Evolutionary conservation across 1,140 invertebrate species (phyloP).

Genomic region (Holcopasites calliopsidis): DNA sequence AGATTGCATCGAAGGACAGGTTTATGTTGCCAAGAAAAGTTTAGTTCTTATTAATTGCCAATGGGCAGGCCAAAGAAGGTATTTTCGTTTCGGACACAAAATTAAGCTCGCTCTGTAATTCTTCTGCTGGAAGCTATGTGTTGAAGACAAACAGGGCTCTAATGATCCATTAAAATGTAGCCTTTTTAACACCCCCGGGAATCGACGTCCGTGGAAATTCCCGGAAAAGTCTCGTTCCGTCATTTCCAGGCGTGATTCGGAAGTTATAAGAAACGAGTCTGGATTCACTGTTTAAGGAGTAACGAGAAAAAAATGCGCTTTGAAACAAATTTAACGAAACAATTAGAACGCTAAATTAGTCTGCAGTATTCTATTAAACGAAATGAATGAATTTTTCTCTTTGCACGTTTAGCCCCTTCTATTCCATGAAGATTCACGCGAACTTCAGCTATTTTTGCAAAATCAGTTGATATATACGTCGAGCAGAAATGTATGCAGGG

Average conservation of each 20-base stretch:
- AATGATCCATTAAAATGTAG: not conserved
- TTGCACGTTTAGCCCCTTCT: too few species aligned
- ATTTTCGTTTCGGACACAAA: too few species aligned
- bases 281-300: not conserved
- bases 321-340: not conserved
- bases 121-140: not conserved
- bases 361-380: not conserved
- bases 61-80: too few species aligned
- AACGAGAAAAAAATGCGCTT: not conserved
- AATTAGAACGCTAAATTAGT: not conserved
- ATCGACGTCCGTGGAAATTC: slow-evolving; percentile 7
- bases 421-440: too few species aligned
- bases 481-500: not conserved
- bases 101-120: too few species aligned
- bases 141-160: not conserved
- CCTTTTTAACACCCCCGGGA: not conserved
- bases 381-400: too few species aligned
- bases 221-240: not conserved
- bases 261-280: not conserved
- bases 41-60: too few species aligned
- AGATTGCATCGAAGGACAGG: too few species aligned
- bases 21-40: too few species aligned
- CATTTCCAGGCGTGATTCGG: not conserved
- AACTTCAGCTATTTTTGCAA: too few species aligned
- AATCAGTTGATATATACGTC: too few species aligned